A percentile compares a stretch with the other conserved stretches of the same genome.
These are phyloP conservation scores for Villa cingulata DNA, from an alignment of 2,888 invertebrate species.

Conservation along the genomic window DNA sequence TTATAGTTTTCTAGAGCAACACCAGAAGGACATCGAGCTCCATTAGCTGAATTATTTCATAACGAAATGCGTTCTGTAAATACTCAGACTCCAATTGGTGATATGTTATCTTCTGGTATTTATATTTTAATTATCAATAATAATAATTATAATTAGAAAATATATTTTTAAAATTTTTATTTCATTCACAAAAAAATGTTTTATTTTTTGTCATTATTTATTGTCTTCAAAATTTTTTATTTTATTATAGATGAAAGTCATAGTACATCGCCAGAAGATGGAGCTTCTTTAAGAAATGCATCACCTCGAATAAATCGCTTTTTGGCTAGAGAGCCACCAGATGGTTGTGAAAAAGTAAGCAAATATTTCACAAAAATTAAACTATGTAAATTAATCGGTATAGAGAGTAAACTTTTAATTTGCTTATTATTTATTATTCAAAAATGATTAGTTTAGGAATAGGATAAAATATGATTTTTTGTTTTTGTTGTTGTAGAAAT, in stretches of 20 bases:
- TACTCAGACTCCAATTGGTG: slow-evolving; percentile 70
- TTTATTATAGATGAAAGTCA: slow-evolving; percentile 54
- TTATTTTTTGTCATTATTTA: too few relatives aligned
- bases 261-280: slow-evolving; percentile 63
- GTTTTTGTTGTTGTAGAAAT: too few relatives aligned
- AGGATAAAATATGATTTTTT: too few relatives aligned
- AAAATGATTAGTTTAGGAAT: too few relatives aligned
- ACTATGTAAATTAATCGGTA: too few relatives aligned
- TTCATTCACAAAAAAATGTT: too few relatives aligned
- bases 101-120: slow-evolving; percentile 54
- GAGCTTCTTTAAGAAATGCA: slow-evolving; percentile 52
- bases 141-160: slow-evolving; percentile 9
- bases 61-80: slow-evolving; percentile 50
- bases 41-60: slow-evolving; percentile 60
- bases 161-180: neutral
- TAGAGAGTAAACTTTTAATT: too few relatives aligned
- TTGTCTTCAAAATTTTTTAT: too few relatives aligned
- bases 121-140: too few relatives aligned
- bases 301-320: slow-evolving; percentile 77
- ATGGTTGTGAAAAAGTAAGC: slow-evolving; percentile 72
- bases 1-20: slow-evolving; percentile 44
- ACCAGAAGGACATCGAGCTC: slow-evolving; percentile 76
- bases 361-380: too few relatives aligned
- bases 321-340: slow-evolving; percentile 74
- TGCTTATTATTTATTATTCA: too few relatives aligned